Evolutionary conservation across 2,113 vertebrate genomes (phyloP).

Genomic region (Gallinago media): DNA sequence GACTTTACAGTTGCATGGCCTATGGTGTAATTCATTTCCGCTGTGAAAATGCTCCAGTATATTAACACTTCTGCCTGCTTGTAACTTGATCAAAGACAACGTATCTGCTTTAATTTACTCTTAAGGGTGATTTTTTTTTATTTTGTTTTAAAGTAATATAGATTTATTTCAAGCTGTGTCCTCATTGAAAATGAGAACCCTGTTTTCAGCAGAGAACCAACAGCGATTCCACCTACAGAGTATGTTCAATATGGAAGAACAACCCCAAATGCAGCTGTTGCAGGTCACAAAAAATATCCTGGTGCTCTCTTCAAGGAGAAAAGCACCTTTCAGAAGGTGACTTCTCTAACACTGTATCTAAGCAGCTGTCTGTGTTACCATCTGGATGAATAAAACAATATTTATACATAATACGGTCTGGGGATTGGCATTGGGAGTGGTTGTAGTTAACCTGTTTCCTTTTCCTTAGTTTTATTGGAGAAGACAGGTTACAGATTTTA

Average conservation of each 20-base stretch:
- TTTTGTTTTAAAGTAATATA: background rate
- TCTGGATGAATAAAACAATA: background rate
- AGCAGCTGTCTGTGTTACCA: background rate
- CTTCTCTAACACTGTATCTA: background rate
- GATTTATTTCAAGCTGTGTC: slow-evolving; percentile 7
- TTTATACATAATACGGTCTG: background rate
- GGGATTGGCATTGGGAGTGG: background rate
- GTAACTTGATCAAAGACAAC: slow-evolving; percentile 62
- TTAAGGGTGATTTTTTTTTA: background rate
- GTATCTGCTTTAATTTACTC: slow-evolving; percentile 59
- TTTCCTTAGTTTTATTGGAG: background rate
- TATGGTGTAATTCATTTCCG: slow-evolving; percentile 75
- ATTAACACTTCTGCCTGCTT: slow-evolving; percentile 60
- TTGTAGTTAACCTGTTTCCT: background rate
- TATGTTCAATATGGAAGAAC: background rate
- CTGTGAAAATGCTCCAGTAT: slow-evolving; percentile 50
- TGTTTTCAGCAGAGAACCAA: background rate
- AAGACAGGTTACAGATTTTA: background rate
- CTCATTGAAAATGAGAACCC: background rate
- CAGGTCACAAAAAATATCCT: background rate
- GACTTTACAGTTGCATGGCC: slow-evolving; percentile 40
- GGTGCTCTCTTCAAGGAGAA: background rate
- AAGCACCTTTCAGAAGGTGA: background rate
- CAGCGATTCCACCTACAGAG: background rate
- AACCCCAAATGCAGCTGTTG: background rate